Conservation (phyloP, 2,797 vertebrate genomes). For the Tarsius wallacei region DNA sequence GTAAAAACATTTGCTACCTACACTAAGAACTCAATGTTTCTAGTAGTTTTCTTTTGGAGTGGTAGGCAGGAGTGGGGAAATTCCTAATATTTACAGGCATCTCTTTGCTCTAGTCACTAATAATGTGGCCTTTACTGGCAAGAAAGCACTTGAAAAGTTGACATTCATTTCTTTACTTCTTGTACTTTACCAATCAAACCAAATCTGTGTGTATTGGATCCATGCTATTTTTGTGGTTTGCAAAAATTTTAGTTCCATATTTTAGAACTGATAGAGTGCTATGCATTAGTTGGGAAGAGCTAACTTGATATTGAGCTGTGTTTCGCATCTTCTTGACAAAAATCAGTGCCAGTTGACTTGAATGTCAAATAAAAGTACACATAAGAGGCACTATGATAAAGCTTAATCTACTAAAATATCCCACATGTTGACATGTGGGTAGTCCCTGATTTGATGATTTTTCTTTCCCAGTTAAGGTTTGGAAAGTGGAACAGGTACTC, state of each 20-base stretch:
- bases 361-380: too few species aligned
- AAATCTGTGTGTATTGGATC: neutral
- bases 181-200: neutral
- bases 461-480: neutral
- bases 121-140: neutral
- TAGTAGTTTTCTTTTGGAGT: neutral
- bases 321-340: neutral
- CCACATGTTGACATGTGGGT: too few species aligned
- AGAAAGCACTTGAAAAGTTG: neutral
- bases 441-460: neutral
- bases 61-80: fast-evolving
- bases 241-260: neutral
- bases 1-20: neutral
- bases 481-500: neutral
- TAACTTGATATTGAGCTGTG: neutral
- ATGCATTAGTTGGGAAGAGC: neutral
- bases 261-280: neutral
- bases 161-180: neutral
- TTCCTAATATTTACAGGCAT: neutral
- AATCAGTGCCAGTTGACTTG: neutral
- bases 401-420: neutral
- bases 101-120: neutral
- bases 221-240: neutral
- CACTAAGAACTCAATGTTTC: neutral
- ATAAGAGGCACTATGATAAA: neutral